These are phyloP conservation scores for Lindbergichthys nudifrons DNA, from an alignment of 2,797 vertebrate genomes.

Conservation along the genomic window DNA sequence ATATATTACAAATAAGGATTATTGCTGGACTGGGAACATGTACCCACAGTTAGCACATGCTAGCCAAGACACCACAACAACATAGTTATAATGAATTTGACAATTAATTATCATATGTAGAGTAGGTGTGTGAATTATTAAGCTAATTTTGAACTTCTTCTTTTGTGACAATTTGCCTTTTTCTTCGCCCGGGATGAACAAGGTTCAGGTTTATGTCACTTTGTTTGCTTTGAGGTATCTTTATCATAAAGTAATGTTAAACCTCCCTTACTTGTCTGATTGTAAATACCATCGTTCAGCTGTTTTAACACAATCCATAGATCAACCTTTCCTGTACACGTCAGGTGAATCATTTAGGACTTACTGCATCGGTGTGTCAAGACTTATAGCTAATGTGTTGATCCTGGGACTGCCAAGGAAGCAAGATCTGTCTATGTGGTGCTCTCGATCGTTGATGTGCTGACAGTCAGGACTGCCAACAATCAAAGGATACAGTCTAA, in stretches of 20 bases:
- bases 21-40: neutral
- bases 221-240: neutral
- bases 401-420: constrained; percentile 6
- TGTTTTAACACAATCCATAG: neutral
- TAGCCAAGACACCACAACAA: neutral
- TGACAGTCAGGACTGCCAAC: neutral
- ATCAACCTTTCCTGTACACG: neutral
- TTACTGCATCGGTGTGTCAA: neutral
- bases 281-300: neutral
- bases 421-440: neutral
- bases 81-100: neutral
- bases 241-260: neutral
- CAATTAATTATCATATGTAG: neutral
- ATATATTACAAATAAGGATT: neutral
- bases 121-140: no score
- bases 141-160: no score
- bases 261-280: neutral
- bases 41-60: neutral
- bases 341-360: neutral
- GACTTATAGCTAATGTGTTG: neutral
- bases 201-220: neutral
- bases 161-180: no score
- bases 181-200: no score
- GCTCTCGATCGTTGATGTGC: neutral
- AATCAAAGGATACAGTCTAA: neutral